These are phyloP conservation scores for Ceyx margarethae DNA, from an alignment of 2,113 vertebrate genomes.

Conservation along the genomic window DNA sequence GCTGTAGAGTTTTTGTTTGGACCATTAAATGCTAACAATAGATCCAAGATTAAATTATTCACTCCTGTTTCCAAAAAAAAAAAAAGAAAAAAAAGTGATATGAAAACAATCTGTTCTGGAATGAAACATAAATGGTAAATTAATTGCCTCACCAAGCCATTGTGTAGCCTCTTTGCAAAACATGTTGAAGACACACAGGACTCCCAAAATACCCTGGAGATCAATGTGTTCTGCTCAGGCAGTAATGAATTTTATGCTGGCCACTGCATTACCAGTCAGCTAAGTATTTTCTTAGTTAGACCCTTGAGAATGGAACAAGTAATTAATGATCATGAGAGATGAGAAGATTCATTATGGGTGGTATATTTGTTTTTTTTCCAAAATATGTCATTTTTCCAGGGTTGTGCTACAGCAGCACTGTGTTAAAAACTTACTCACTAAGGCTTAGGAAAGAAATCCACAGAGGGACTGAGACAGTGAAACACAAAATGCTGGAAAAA, in stretches of 20 bases:
- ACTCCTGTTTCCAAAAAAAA: constrained; percentile 7
- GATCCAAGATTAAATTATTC: constrained; percentile 17
- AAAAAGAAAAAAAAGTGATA: constrained; percentile 14
- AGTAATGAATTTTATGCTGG: constrained; percentile 40
- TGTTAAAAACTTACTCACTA: neutral
- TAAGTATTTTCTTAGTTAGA: constrained; percentile 41
- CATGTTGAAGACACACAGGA: neutral
- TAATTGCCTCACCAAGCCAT: neutral
- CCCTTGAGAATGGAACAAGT: constrained; percentile 18
- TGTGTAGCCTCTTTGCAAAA: constrained; percentile 10
- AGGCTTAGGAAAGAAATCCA: neutral
- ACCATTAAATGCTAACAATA: neutral
- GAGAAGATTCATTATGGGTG: neutral
- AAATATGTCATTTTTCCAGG: neutral
- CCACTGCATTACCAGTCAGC: constrained; percentile 21
- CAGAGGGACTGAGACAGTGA: neutral
- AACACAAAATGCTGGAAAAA: neutral
- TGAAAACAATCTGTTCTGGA: constrained; percentile 26
- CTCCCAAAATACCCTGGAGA: neutral
- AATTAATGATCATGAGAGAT: constrained; percentile 47
- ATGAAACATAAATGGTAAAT: constrained; percentile 31
- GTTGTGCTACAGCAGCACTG: neutral
- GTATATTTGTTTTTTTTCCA: neutral
- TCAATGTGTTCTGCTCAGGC: constrained; percentile 22
- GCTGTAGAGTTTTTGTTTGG: neutral